A percentile compares a stretch with the other conserved stretches of the same genome.
Evolutionary conservation across 2,888 invertebrate species (phyloP).

Genomic region (Chironomus riparius): DNA sequence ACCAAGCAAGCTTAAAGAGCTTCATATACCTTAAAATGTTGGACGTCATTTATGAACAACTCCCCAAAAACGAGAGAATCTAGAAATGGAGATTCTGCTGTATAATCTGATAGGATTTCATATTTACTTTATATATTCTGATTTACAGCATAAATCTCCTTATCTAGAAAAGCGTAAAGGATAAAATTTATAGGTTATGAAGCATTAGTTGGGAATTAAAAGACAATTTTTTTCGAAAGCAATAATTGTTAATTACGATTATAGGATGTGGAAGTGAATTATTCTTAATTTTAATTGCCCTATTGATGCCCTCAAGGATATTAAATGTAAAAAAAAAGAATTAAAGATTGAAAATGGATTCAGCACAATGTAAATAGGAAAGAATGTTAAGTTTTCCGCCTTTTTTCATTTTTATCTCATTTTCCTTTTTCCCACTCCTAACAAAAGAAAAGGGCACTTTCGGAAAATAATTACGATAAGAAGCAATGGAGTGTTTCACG

Average conservation of each 20-base stretch:
- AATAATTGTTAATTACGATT: conserved; percentile 21
- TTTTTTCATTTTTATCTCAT: too few species aligned
- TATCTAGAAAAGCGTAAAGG: background rate
- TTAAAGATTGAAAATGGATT: too few species aligned
- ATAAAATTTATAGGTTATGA: background rate
- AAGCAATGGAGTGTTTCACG: background rate
- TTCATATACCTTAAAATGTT: too few species aligned
- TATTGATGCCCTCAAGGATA: background rate
- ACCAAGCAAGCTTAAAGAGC: too few species aligned
- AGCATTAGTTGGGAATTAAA: background rate
- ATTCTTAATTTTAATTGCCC: conserved; percentile 10
- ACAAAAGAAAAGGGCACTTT: background rate
- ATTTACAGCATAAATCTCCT: too few species aligned
- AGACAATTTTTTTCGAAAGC: conserved; percentile 17
- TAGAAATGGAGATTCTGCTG: too few species aligned
- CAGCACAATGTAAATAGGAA: background rate
- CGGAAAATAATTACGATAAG: background rate
- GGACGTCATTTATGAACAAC: too few species aligned
- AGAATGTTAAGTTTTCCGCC: background rate
- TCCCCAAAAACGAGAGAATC: too few species aligned
- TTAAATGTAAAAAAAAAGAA: too few species aligned
- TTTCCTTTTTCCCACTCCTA: too few species aligned
- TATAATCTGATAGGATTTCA: too few species aligned
- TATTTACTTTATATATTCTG: too few species aligned
- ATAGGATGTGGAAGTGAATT: background rate